Conservation (phyloP, 2,888 invertebrate species). For the Caradrina kadenii region DNA sequence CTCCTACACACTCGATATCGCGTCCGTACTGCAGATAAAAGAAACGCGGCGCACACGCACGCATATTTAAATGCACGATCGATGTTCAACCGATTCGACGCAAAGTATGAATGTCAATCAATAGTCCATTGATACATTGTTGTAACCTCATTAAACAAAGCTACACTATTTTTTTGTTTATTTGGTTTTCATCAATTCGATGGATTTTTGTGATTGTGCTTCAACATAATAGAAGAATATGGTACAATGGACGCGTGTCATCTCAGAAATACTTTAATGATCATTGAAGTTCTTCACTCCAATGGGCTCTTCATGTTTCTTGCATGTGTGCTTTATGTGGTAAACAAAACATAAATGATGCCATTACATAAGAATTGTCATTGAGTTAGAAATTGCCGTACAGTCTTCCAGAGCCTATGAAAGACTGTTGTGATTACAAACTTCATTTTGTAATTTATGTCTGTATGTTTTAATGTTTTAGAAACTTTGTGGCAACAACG, state of each 20-base stretch:
- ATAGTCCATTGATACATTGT: constrained; percentile 62
- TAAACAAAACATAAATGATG: constrained; percentile 13
- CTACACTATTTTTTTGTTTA: constrained; percentile 57
- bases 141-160: constrained; percentile 61
- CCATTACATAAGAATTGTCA: constrained; percentile 3
- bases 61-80: constrained; percentile 69
- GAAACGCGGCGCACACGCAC: constrained; percentile 66
- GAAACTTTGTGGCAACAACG: constrained; percentile 32
- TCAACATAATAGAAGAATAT: constrained; percentile 25
- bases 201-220: constrained; percentile 24
- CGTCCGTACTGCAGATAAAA: constrained; percentile 67
- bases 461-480: constrained; percentile 36
- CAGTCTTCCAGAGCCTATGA: neutral
- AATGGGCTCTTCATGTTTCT: neutral
- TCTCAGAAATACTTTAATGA: constrained; percentile 9
- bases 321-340: constrained; percentile 6
- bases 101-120: constrained; percentile 70
- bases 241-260: constrained; percentile 25
- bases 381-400: constrained; percentile 3
- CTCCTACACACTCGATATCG: constrained; percentile 69
- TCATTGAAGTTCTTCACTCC: constrained; percentile 4
- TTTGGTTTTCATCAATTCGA: constrained; percentile 35
- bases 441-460: constrained; percentile 40
- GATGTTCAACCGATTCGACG: constrained; percentile 63
- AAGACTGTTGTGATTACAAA: constrained; percentile 13